Conservation (phyloP, 2,113 vertebrate species). For the Clinocottus analis region DNA sequence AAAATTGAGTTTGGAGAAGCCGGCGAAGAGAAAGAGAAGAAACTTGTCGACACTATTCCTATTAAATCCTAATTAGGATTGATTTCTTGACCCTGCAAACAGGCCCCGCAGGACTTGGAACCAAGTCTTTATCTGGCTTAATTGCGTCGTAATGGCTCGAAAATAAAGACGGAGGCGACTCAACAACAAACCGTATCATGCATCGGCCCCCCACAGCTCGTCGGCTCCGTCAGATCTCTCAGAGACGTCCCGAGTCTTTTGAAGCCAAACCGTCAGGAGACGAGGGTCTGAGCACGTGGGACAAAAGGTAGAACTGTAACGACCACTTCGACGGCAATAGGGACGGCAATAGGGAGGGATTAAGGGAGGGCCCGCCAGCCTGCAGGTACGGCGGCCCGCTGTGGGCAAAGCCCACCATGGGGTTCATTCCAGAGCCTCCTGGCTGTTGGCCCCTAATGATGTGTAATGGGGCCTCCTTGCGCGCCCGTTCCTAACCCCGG, state of each 20-base stretch:
- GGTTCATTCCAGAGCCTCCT: slow-evolving; percentile 53
- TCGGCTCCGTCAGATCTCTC: neutral
- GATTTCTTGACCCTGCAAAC: slow-evolving; percentile 58
- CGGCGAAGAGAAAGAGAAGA: neutral
- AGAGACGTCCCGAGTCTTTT: neutral
- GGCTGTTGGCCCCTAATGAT: slow-evolving; percentile 71
- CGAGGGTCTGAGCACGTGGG: neutral
- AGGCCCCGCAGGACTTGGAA: slow-evolving; percentile 41
- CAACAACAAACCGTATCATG: neutral
- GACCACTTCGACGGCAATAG: slow-evolving; percentile 18
- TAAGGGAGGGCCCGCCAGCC: slow-evolving; percentile 21
- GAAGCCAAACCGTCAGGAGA: neutral
- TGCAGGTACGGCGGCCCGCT: slow-evolving; percentile 49
- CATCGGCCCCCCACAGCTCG: slow-evolving; percentile 3
- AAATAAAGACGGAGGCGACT: slow-evolving; percentile 51
- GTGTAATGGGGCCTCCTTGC: slow-evolving; percentile 74
- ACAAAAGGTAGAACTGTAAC: slow-evolving; percentile 7
- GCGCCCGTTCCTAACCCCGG: slow-evolving; percentile 62
- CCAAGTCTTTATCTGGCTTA: slow-evolving; percentile 52
- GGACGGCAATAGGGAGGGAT: slow-evolving; percentile 42
- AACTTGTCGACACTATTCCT: slow-evolving; percentile 47
- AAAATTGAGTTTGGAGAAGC: slow-evolving; percentile 36
- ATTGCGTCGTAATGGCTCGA: slow-evolving; percentile 58
- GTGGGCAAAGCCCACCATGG: slow-evolving; percentile 43
- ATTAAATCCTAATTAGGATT: slow-evolving; percentile 62